phyloP scores from a whole-genome alignment of 1,140 invertebrate genomes.

The Meloidogyne exigua region DNA sequence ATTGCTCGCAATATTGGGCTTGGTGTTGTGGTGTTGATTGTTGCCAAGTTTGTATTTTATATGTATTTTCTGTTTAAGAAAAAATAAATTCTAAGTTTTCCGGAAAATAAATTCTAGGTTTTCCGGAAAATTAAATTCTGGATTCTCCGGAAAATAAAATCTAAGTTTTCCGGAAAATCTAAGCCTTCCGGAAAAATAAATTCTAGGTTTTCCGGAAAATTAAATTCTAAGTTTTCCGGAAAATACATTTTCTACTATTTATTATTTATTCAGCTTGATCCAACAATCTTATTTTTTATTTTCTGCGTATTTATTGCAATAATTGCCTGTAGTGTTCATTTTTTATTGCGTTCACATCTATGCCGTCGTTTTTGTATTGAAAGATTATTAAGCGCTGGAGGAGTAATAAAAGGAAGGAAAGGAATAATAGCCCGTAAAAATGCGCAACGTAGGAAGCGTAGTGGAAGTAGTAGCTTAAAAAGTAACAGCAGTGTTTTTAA shows the following conservation, averaged over 20 bases:
- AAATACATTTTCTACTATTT: not conserved
- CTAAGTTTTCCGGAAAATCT: not conserved
- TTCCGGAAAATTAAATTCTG: not conserved
- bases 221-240: not conserved
- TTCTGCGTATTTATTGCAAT: not conserved
- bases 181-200: not conserved
- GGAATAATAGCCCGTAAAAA: conserved; percentile 10
- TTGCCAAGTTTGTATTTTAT: conserved; percentile 4
- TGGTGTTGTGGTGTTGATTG: conserved; percentile 28
- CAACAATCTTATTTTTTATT: conserved; percentile 15
- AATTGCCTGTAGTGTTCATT: conserved; percentile 12
- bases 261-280: conserved; percentile 8
- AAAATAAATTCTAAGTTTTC: not conserved
- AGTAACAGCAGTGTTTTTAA: not conserved
- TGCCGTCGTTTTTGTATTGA: conserved; percentile 9
- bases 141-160: not conserved
- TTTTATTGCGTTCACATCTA: not conserved
- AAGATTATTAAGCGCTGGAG: conserved; percentile 5
- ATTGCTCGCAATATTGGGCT: conserved; percentile 24
- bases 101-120: not conserved
- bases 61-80: not conserved
- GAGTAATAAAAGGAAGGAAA: not conserved
- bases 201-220: not conserved
- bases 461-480: not conserved
- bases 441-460: conserved; percentile 16